Conservation (phyloP, 2,888 invertebrate species). For the Polymixis lichenea region DNA sequence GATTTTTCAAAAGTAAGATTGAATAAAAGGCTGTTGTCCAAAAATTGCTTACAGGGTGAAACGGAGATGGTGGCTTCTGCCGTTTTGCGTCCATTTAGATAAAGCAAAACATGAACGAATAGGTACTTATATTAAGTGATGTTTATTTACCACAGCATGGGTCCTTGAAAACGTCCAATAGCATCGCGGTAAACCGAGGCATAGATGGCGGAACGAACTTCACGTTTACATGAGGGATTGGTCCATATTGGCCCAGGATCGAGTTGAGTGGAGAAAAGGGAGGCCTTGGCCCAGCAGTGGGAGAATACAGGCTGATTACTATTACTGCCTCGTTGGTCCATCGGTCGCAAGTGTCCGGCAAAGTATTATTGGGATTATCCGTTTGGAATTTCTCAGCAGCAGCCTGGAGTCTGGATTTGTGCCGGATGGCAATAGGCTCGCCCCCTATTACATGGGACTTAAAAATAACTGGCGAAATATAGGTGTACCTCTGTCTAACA, state of each 20-base stretch:
- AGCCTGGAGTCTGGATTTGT: not conserved
- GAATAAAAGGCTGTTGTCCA: not conserved
- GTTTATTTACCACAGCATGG: too few species aligned
- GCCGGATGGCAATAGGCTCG: not conserved
- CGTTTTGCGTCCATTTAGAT: not conserved
- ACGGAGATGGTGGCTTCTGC: not conserved
- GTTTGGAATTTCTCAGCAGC: not conserved
- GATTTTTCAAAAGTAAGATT: not conserved
- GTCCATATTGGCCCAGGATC: too few species aligned
- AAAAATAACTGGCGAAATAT: not conserved
- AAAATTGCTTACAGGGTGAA: not conserved
- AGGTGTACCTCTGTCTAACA: not conserved
- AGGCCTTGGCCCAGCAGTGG: too few species aligned
- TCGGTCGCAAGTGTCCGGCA: not conserved
- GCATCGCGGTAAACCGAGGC: too few species aligned
- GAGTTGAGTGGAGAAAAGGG: too few species aligned
- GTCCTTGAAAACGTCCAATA: too few species aligned
- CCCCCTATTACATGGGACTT: not conserved
- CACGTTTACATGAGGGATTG: too few species aligned
- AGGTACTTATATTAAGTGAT: too few species aligned
- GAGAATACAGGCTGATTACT: too few species aligned
- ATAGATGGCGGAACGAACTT: too few species aligned
- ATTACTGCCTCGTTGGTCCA: not conserved
- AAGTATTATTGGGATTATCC: not conserved
- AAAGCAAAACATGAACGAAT: not conserved